phyloP scores from a whole-genome alignment of 2,888 invertebrate species.

The Dioctria rufipes region DNA sequence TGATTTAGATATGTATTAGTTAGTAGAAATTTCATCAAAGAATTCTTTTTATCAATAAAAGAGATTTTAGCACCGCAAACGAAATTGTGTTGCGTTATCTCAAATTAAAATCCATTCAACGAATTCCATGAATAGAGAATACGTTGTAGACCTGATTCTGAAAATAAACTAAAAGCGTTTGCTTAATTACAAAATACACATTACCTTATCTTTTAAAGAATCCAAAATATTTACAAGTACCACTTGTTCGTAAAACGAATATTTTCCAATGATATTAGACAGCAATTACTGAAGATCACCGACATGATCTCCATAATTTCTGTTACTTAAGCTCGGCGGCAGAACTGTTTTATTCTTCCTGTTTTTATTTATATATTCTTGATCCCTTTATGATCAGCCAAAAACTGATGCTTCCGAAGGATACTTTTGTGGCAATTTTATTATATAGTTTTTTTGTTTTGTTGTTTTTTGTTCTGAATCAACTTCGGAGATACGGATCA shows the following conservation, averaged over 20 bases:
- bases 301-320: conserved; percentile 50
- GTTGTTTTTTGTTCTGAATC: conserved; percentile 5
- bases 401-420: conserved; percentile 50
- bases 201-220: conserved; percentile 32
- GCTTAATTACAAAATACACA: conserved; percentile 32
- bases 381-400: conserved; percentile 49
- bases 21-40: no score
- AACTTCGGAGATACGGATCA: conserved; percentile 46
- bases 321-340: conserved; percentile 32
- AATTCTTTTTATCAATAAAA: no score
- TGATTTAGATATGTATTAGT: no score
- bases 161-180: neutral
- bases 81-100: no score
- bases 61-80: no score
- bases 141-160: no score
- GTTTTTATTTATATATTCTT: conserved; percentile 22
- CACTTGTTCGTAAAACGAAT: neutral
- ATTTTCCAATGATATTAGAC: conserved; percentile 43
- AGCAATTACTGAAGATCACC: conserved; percentile 51
- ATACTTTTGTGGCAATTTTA: conserved; percentile 26
- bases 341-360: conserved; percentile 34
- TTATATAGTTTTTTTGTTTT: conserved; percentile 6
- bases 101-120: no score
- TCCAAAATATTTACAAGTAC: conserved; percentile 40
- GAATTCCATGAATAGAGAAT: no score